Evolutionary conservation across 1,140 invertebrate genomes (phyloP), one percentile per base, ranked within the genome.

Genomic region (Papilio dardanus): DNA sequence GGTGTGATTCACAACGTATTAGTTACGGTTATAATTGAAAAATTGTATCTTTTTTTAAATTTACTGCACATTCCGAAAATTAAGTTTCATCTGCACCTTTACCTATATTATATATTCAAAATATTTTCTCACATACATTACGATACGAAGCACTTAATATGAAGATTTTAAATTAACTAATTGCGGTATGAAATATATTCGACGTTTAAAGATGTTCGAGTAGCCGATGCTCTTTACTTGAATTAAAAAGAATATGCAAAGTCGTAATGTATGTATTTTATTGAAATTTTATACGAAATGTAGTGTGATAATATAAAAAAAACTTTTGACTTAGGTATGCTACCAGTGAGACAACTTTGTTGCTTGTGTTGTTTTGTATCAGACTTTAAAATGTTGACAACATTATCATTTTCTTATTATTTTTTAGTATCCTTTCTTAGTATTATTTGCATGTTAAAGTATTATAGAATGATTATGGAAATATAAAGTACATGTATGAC

Each of bases 1-100:
- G 79, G 74, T 80, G 77, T 77, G 78, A 82, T 83, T 81, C 76
- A 80, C 80, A 77, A 78, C 76, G 58, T 79, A 58, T 73, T 73
- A 14, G 79, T 66, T 76, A 78, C 58, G 66, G 77, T 54, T 74
- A 77, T 84, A 82, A 84, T 85, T 86, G 80, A 73, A 73, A 54
- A 73, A 73, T 37, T 21, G 37, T n/a, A 6, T 33, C 33, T 35
- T 21, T 69, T n/a, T n/a, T 21, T 21, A 8, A 5, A 58, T 42
- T 69, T 40, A 69, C 19, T 69, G 24, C 21, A 28, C 67, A 69
- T 69, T 40, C n/a, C 35, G 8, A 3, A 35, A 69, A n/a, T 71
- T 14, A 30, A 19, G 54, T 76, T 75, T 69, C 68, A 80, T 30
- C 54, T 24, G 62, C 69, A 77, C 71, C 77, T 71, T 75, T 67